Evolutionary conservation across 2,888 invertebrate species (phyloP).

Genomic region (Drosophila nr. perissopoda): DNA sequence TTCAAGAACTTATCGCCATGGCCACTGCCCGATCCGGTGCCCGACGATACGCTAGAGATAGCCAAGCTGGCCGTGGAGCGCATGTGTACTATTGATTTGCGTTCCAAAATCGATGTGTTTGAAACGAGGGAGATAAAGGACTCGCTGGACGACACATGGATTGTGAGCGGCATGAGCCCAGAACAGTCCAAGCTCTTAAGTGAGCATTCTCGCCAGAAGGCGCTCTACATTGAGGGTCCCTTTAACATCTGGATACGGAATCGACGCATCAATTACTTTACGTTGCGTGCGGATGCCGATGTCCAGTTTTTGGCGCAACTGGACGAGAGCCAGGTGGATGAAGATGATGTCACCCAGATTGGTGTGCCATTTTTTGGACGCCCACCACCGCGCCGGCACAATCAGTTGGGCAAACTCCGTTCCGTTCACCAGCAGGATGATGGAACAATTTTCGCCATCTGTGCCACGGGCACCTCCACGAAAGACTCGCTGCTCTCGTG

Average conservation of each 20-base stretch:
- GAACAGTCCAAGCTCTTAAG: slow-evolving; percentile 90
- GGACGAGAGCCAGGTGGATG: slow-evolving; percentile 85
- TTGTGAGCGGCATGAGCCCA: slow-evolving; percentile 94
- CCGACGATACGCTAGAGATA: slow-evolving; percentile 90
- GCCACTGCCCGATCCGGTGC: slow-evolving; percentile 91
- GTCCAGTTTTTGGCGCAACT: slow-evolving; percentile 84
- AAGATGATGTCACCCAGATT: slow-evolving; percentile 91
- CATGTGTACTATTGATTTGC: slow-evolving; percentile 93
- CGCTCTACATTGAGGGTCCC: slow-evolving; percentile 94
- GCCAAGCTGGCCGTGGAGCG: slow-evolving; percentile 93
- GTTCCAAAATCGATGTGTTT: slow-evolving; percentile 88
- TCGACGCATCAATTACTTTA: slow-evolving; percentile 92
- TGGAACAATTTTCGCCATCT: slow-evolving; percentile 93
- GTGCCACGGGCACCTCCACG: slow-evolving; percentile 95
- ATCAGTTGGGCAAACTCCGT: slow-evolving; percentile 85
- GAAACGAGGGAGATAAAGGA: slow-evolving; percentile 90
- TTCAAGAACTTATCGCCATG: slow-evolving; percentile 96
- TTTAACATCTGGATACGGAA: slow-evolving; percentile 92
- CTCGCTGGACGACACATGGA: slow-evolving; percentile 95
- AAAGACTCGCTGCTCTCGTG: slow-evolving; percentile 97
- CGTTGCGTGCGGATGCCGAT: slow-evolving; percentile 90
- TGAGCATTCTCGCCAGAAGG: slow-evolving; percentile 87
- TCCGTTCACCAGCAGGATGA: slow-evolving; percentile 97
- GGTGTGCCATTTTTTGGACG: slow-evolving; percentile 87
- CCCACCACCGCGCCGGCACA: slow-evolving; percentile 85